Evolutionary conservation across 2,797 vertebrate species (phyloP).

Genomic region (Melanogrammus aeglefinus): DNA sequence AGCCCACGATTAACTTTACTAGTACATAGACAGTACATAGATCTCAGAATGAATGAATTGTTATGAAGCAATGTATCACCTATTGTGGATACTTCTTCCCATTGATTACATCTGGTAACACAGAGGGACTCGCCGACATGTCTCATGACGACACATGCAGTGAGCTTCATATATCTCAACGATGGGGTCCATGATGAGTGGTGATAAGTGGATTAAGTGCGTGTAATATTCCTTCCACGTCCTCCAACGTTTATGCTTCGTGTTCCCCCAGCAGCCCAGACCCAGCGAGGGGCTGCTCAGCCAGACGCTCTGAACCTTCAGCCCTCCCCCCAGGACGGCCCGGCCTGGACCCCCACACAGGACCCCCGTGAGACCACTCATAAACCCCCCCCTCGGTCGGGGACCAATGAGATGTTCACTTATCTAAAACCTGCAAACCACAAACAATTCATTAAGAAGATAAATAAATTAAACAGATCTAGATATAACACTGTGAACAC

Average conservation of each 20-base stretch:
- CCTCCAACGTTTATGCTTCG: not conserved
- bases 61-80: not conserved
- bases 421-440: too few species aligned
- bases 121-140: not conserved
- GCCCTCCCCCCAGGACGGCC: constrained; percentile 5
- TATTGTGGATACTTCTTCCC: not conserved
- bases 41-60: not conserved
- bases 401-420: not conserved
- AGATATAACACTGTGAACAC: too few species aligned
- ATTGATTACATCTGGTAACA: not conserved
- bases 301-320: not conserved
- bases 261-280: constrained; percentile 28
- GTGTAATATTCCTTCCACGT: not conserved
- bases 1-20: not conserved
- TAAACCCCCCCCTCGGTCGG: too few species aligned
- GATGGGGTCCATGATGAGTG: too few species aligned
- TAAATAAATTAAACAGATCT: too few species aligned
- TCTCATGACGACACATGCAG: not conserved
- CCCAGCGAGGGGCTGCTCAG: constrained; percentile 30
- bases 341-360: not conserved
- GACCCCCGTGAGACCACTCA: not conserved
- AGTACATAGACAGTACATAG: not conserved
- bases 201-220: not conserved
- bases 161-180: not conserved
- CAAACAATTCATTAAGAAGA: too few species aligned